A percentile compares a stretch with the other conserved stretches of the same genome.
Evolutionary conservation across 2,888 invertebrate genomes (phyloP).

Genomic region (Lagria hirta): DNA sequence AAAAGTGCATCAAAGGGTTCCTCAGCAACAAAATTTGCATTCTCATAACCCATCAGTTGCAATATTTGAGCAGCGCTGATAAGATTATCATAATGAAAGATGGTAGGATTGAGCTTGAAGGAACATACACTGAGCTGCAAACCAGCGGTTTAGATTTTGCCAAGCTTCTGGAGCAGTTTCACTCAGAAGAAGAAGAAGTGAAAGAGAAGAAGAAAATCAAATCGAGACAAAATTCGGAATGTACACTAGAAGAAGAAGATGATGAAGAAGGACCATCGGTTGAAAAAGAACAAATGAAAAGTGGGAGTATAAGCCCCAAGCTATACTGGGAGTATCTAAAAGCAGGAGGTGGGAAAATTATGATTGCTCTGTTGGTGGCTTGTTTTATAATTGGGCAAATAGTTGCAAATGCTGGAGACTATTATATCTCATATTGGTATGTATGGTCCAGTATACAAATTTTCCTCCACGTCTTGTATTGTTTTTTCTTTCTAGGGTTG

Average conservation of each 20-base stretch:
- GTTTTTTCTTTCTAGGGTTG: conserved; percentile 40
- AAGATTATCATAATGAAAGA: conserved; percentile 53
- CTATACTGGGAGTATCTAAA: conserved; percentile 57
- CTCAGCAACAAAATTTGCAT: conserved; percentile 63
- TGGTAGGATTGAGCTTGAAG: conserved; percentile 55
- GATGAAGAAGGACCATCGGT: conserved; percentile 44
- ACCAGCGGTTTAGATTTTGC: conserved; percentile 58
- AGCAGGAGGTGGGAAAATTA: conserved; percentile 57
- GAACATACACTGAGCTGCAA: conserved; percentile 55
- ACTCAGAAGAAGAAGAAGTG: conserved; percentile 44
- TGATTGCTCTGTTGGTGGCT: conserved; percentile 53
- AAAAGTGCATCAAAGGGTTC: conserved; percentile 67
- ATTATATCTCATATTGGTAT: conserved; percentile 71
- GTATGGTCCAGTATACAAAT: no score
- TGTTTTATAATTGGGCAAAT: conserved; percentile 61
- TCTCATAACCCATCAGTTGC: conserved; percentile 72
- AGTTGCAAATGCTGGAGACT: conserved; percentile 67
- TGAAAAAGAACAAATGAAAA: conserved; percentile 45
- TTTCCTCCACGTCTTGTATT: not conserved
- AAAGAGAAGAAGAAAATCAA: conserved; percentile 43
- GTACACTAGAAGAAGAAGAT: conserved; percentile 42
- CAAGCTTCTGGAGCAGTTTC: conserved; percentile 51
- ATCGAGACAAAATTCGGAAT: conserved; percentile 46
- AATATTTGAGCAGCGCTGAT: conserved; percentile 55
- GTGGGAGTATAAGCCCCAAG: conserved; percentile 42